phyloP scores from a whole-genome alignment of 2,888 invertebrate species.

The Danaus chrysippus region DNA sequence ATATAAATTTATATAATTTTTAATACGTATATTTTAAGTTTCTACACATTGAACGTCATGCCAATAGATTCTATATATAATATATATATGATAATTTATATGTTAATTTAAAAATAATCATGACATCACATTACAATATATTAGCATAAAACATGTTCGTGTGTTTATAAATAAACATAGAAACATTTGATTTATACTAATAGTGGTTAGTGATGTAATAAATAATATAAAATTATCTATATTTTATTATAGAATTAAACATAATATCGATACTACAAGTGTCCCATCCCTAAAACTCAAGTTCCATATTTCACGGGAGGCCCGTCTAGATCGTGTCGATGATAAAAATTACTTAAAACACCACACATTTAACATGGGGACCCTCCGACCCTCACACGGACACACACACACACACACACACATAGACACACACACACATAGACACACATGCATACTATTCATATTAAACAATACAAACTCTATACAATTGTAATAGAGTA shows the following conservation, averaged over 20 bases:
- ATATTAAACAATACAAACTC: conserved; percentile 5
- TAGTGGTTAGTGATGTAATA: too few relatives aligned
- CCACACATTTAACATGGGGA: conserved; percentile 74
- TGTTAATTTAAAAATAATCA: conserved; percentile 12
- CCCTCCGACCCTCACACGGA: conserved; percentile 54
- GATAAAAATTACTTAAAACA: conserved; percentile 79
- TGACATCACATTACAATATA: not conserved
- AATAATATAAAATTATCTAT: too few relatives aligned
- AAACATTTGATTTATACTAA: too few relatives aligned
- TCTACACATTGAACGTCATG: too few relatives aligned
- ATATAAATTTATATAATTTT: too few relatives aligned
- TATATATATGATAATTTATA: not conserved
- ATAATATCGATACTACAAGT: conserved; percentile 40
- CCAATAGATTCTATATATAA: too few relatives aligned
- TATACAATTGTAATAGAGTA: conserved; percentile 10
- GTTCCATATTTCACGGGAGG: conserved; percentile 69
- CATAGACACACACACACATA: conserved; percentile 17
- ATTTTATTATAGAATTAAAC: too few relatives aligned
- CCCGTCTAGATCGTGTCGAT: conserved; percentile 73
- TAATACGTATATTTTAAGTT: too few relatives aligned
- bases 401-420: conserved; percentile 31
- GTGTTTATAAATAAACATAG: too few relatives aligned
- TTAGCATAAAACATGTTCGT: too few relatives aligned
- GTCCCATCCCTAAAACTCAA: conserved; percentile 60
- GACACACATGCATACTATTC: conserved; percentile 37